phyloP scores from a whole-genome alignment of 2,113 vertebrate species.

The Felis chaus region DNA sequence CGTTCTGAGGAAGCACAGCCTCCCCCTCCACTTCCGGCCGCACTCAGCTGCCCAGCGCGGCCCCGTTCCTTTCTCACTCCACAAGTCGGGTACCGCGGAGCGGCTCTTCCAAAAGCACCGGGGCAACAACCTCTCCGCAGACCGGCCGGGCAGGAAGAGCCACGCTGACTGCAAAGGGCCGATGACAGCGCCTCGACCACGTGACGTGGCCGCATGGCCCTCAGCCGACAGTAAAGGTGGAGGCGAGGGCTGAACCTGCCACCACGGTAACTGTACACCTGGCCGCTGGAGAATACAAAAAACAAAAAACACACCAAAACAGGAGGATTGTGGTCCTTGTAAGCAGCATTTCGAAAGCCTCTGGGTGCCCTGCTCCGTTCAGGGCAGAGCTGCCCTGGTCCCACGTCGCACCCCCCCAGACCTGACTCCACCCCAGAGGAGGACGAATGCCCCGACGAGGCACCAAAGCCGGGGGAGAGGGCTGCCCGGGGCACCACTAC shows the following conservation, averaged over 20 bases:
- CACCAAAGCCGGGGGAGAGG: fast-evolving
- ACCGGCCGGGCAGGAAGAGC: not conserved
- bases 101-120: not conserved
- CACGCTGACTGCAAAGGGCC: too few species aligned
- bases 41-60: not conserved
- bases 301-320: not conserved
- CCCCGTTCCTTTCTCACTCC: not conserved
- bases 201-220: not conserved
- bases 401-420: not conserved
- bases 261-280: not conserved
- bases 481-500: not conserved
- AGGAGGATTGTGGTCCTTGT: not conserved
- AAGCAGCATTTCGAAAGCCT: not conserved
- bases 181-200: not conserved
- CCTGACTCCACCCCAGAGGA: not conserved
- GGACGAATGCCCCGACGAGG: fast-evolving
- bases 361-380: not conserved
- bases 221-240: not conserved
- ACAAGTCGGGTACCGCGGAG: not conserved
- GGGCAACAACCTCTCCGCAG: not conserved
- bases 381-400: not conserved
- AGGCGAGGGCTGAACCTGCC: not conserved
- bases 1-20: not conserved
- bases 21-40: not conserved
- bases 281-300: not conserved